Base-by-base conservation (phyloP, 1,140 invertebrate genomes). In the Drosophila nebulosa region DNA sequence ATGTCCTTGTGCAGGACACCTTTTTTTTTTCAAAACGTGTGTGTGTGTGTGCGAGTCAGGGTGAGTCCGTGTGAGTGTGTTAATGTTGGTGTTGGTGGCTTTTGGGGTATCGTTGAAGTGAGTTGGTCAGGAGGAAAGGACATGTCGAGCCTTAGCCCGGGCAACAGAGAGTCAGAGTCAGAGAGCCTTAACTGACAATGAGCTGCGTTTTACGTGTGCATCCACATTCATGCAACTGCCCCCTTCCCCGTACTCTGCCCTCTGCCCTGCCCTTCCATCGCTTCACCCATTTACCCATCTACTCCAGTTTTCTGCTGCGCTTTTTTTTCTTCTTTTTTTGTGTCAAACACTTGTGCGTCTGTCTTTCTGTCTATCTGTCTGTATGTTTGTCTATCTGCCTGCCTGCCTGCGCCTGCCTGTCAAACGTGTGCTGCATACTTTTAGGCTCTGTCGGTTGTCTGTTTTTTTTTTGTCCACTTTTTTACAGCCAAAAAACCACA, bases 351-450 rank as follows among this genome's bases (percentile, higher is more conserved):
- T 65, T 64, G 46, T 30, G 58, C 53, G 16, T 10, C 46, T 26
- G 35, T 36, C 35, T 53, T 14, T 39, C 30, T 85, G n/a, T n/a
- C n/a, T n/a, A n/a, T n/a, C n/a, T n/a, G n/a, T n/a, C n/a, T n/a
- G n/a, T n/a, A n/a, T n/a, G n/a, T n/a, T n/a, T n/a, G n/a, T n/a
- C 63, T 63, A 35, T 30, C 62, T 59, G 22, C 5, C 50, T 27
- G 26, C 35, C 64, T 55, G 12, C 26, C 32, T 42, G 64, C 73
- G 69, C 80, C 60, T 62, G 59, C 42, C 68, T 81, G 74, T 83
- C 81, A 83, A 88, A 88, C 83, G 83, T 88, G 78, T 51, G 55
- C 64, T 86, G 81, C 74, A 78, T 86, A 75, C 81, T 86, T 78
- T 78, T 69, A 71, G 80, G 81, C 70, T 24, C 52, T 21, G 51